phyloP scores from a whole-genome alignment of 2,113 vertebrate species.

The Phoenicopterus ruber region DNA sequence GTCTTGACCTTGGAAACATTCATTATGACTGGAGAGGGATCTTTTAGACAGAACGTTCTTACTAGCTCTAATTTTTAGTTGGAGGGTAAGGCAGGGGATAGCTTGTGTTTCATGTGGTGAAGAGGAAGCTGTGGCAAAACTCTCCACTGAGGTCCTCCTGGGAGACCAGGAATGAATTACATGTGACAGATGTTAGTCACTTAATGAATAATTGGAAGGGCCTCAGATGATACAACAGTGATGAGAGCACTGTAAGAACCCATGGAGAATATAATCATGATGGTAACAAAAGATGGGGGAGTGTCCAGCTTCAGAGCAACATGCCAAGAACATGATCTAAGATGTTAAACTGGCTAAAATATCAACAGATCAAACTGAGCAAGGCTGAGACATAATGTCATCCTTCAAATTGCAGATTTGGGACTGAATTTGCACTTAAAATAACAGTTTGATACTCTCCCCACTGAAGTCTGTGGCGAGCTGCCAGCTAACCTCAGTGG shows the following conservation, averaged over 20 bases:
- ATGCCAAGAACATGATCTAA: slow-evolving; percentile 33
- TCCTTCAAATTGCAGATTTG: slow-evolving; percentile 7
- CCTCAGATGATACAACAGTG: slow-evolving; percentile 29
- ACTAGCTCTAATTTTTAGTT: slow-evolving; percentile 9
- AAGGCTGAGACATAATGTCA: slow-evolving; percentile 15
- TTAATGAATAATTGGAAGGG: slow-evolving; percentile 16
- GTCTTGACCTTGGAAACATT: slow-evolving; percentile 43
- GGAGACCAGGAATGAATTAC: slow-evolving; percentile 31
- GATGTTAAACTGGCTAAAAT: slow-evolving; percentile 4
- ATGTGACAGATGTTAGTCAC: neutral
- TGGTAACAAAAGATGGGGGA: slow-evolving; percentile 19
- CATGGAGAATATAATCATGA: slow-evolving; percentile 35
- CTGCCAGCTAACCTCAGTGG: slow-evolving; percentile 24
- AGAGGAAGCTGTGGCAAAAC: neutral
- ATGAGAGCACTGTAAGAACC: slow-evolving; percentile 38
- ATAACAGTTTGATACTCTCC: slow-evolving; percentile 11
- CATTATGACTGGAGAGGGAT: neutral
- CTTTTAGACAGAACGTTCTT: slow-evolving; percentile 11
- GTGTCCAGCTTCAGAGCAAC: neutral
- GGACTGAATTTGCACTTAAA: slow-evolving; percentile 22
- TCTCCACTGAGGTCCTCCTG: neutral
- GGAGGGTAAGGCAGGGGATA: neutral
- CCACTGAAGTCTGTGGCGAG: neutral
- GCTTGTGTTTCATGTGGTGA: slow-evolving; percentile 45
- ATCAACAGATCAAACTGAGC: slow-evolving; percentile 11